Conservation (phyloP, 2,888 invertebrate genomes). For the Taenaris catops region DNA sequence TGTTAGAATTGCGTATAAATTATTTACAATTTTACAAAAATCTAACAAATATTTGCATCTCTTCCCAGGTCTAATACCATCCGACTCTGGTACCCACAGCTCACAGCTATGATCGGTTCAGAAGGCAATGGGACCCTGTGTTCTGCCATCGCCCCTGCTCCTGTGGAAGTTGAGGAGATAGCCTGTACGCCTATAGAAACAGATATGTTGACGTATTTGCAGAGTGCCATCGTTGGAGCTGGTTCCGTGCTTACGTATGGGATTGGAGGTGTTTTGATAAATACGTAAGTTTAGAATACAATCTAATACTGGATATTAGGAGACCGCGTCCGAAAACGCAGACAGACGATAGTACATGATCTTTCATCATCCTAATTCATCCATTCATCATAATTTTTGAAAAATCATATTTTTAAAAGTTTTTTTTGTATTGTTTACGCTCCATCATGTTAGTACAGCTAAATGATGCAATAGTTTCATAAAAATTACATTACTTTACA, state of each 20-base stretch:
- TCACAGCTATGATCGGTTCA: slow-evolving; percentile 84
- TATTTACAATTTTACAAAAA: too few relatives aligned
- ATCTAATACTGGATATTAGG: background rate
- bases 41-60: too few relatives aligned
- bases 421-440: too few relatives aligned
- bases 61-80: slow-evolving; percentile 85
- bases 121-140: slow-evolving; percentile 48
- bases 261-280: slow-evolving; percentile 67
- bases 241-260: slow-evolving; percentile 82
- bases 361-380: too few relatives aligned
- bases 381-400: too few relatives aligned
- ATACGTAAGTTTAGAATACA: slow-evolving; percentile 35
- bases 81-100: slow-evolving; percentile 92
- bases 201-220: slow-evolving; percentile 82
- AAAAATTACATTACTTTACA: too few relatives aligned
- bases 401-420: too few relatives aligned
- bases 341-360: too few relatives aligned
- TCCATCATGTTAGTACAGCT: too few relatives aligned
- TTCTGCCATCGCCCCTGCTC: slow-evolving; percentile 49
- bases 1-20: too few relatives aligned
- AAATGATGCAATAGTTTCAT: too few relatives aligned
- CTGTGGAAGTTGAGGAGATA: slow-evolving; percentile 23
- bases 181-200: slow-evolving; percentile 61
- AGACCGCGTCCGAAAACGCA: too few relatives aligned
- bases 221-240: slow-evolving; percentile 83